Percentiles rank a stretch among this genome's conserved stretches.
phyloP scores from a whole-genome alignment of 2,888 invertebrate species.

The Diogma glabrata region DNA sequence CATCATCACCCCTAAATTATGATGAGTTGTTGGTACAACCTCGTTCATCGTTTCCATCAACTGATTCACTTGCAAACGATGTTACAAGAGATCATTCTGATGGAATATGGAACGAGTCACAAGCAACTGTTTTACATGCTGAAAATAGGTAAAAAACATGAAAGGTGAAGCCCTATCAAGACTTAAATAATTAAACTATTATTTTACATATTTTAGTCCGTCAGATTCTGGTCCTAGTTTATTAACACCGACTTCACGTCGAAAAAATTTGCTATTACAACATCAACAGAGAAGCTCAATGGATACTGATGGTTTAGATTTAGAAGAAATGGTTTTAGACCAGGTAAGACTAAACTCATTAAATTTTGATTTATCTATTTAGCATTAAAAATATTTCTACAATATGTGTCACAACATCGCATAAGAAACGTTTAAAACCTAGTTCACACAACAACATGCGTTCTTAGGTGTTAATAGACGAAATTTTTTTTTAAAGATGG shows the following conservation, averaged over 20 bases:
- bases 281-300: conserved; percentile 79
- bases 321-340: conserved; percentile 50
- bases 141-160: conserved; percentile 48
- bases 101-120: conserved; percentile 82
- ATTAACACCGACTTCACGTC: conserved; percentile 65
- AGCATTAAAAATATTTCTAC: neutral
- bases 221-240: conserved; percentile 45
- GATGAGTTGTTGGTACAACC: conserved; percentile 42
- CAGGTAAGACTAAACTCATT: conserved; percentile 39
- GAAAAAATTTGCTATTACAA: conserved; percentile 66
- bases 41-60: conserved; percentile 62
- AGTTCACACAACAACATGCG: too few relatives aligned
- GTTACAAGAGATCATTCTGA: conserved; percentile 70
- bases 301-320: conserved; percentile 71
- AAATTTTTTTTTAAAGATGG: too few relatives aligned
- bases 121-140: conserved; percentile 68
- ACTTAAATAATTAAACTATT: too few relatives aligned
- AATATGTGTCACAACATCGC: too few relatives aligned
- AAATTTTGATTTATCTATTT: neutral
- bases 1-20: conserved; percentile 46
- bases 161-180: too few relatives aligned
- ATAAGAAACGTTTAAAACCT: too few relatives aligned
- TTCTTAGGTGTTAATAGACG: too few relatives aligned
- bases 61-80: conserved; percentile 73
- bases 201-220: conserved; percentile 33